Evolutionary conservation across 2,888 invertebrate genomes (phyloP).

Genomic region (Hirtodrosophila trivittata): DNA sequence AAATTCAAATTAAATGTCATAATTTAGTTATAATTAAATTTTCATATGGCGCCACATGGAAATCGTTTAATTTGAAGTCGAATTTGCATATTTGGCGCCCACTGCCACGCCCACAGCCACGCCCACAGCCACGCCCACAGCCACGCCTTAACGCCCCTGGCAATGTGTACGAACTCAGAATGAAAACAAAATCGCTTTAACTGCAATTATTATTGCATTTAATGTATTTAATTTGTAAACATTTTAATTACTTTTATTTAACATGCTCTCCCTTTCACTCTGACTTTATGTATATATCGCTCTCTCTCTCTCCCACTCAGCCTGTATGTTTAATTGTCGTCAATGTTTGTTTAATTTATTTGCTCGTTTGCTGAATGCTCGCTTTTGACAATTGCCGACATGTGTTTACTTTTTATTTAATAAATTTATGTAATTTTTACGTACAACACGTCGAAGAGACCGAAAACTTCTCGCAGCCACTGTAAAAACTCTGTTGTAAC

Average conservation of each 20-base stretch:
- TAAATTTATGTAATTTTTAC: constrained; percentile 50
- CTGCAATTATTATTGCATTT: constrained; percentile 48
- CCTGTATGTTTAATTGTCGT: constrained; percentile 28
- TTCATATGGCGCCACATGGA: neutral
- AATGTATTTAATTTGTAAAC: constrained; percentile 68
- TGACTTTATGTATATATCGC: neutral
- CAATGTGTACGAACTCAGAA: constrained; percentile 1
- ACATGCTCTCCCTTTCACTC: neutral
- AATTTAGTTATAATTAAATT: constrained; percentile 22
- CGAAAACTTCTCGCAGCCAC: constrained; percentile 37
- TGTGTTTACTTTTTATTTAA: constrained; percentile 36
- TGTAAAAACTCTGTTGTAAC: constrained; percentile 24
- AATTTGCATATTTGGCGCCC: too few species aligned
- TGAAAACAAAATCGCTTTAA: constrained; percentile 40
- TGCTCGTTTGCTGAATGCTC: constrained; percentile 29
- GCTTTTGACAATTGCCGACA: constrained; percentile 17
- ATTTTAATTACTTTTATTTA: constrained; percentile 66
- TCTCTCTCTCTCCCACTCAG: constrained; percentile 4
- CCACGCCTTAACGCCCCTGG: constrained; percentile 2
- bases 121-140: too few species aligned
- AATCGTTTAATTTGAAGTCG: neutral
- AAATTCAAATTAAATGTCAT: constrained; percentile 35
- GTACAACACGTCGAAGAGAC: too few species aligned
- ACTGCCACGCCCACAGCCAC: too few species aligned
- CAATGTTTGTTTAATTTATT: constrained; percentile 33